Evolutionary conservation across 30 jellyfish, hydroid and myxozoan genomes (phyloP).

Genomic region (Chrysaora quinquecirrha): DNA sequence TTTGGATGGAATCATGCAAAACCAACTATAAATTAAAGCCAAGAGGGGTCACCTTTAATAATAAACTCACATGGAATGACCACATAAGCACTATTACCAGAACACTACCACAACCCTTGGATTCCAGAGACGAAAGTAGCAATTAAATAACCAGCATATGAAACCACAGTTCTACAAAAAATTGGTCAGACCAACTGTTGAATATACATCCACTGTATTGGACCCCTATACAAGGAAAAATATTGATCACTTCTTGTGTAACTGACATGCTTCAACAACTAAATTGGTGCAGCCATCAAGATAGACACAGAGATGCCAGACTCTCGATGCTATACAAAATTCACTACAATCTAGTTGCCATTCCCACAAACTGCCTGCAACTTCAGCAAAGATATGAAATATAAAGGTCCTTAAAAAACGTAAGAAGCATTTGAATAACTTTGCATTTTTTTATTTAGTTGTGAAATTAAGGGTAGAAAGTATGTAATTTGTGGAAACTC

Average conservation of each 20-base stretch:
- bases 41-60: conserved; percentile 49
- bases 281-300: conserved; percentile 48
- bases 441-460: not conserved
- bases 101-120: conserved; percentile 42
- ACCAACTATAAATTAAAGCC: too few species aligned
- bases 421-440: not conserved
- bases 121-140: conserved; percentile 49
- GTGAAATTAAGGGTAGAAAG: not conserved
- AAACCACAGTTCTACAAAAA: conserved; percentile 45
- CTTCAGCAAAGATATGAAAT: not conserved
- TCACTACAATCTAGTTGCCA: conserved; percentile 30
- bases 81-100: conserved; percentile 45
- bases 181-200: conserved; percentile 51
- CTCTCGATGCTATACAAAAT: conserved; percentile 49
- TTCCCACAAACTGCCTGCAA: conserved; percentile 8
- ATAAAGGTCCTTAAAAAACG: not conserved
- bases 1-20: too few species aligned
- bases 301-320: conserved; percentile 48
- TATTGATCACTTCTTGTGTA: conserved; percentile 40
- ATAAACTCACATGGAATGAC: conserved; percentile 37
- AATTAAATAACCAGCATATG: conserved; percentile 36
- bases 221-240: conserved; percentile 51
- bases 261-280: conserved; percentile 45
- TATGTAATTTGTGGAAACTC: not conserved
- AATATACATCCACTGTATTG: conserved; percentile 60